Percentiles rank a stretch among this genome's conserved stretches.
phyloP scores from a whole-genome alignment of 2,888 invertebrate genomes.

The Lydus trimaculatus region DNA sequence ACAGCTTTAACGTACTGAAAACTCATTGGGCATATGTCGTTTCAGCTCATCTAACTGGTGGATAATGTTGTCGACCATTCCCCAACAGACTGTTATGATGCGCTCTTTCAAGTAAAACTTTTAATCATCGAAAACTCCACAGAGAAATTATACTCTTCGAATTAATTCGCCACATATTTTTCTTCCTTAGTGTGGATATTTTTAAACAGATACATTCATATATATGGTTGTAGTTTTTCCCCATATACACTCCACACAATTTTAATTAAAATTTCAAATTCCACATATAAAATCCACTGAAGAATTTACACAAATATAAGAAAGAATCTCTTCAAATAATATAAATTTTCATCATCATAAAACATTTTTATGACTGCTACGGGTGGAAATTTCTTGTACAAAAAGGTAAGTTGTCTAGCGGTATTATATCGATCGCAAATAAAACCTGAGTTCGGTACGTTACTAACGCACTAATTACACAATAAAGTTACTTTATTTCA shows the following conservation, averaged over 20 bases:
- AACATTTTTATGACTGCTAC: constrained; percentile 29
- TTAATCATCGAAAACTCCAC: constrained; percentile 5
- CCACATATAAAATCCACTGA: constrained; percentile 18
- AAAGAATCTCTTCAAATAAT: constrained; percentile 29
- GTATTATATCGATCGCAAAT: constrained; percentile 36
- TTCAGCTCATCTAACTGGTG: constrained; percentile 20
- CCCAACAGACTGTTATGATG: constrained; percentile 17
- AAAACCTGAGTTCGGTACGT: constrained; percentile 33
- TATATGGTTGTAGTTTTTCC: neutral
- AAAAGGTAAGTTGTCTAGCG: constrained; percentile 22
- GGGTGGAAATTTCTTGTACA: constrained; percentile 30
- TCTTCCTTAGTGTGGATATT: neutral
- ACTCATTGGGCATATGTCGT: constrained; percentile 38
- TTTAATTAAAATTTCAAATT: constrained; percentile 24
- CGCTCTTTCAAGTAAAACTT: constrained; percentile 4
- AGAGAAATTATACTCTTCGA: constrained; percentile 6
- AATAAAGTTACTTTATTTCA: constrained; percentile 42
- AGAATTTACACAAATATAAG: constrained; percentile 19
- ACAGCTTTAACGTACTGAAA: constrained; percentile 39
- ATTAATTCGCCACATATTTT: constrained; percentile 3
- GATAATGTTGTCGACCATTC: constrained; percentile 7
- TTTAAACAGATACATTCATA: constrained; percentile 7
- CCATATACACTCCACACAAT: neutral
- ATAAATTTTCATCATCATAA: constrained; percentile 38
- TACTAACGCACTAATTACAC: constrained; percentile 39